Conservation (phyloP, 2,113 vertebrate genomes). For the Actenoides lindsayi region DNA sequence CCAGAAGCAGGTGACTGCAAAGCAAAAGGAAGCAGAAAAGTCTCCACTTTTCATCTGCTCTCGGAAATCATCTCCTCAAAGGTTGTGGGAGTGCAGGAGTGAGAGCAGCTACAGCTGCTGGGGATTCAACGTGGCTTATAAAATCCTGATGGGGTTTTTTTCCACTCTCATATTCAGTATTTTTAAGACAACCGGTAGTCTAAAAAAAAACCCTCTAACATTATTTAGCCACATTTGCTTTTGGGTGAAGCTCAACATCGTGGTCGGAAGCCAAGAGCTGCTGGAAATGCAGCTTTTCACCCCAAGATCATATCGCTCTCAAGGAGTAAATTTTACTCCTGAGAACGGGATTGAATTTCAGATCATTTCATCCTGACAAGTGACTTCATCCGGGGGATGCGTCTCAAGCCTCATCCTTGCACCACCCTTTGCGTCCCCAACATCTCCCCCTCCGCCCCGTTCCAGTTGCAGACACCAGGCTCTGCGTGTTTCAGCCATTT, state of each 20-base stretch:
- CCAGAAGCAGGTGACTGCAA: not conserved
- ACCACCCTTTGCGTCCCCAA: not conserved
- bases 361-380: not conserved
- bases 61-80: not conserved
- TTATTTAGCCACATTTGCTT: rapidly evolving
- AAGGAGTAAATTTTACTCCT: not conserved
- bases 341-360: not conserved
- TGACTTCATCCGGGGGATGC: not conserved
- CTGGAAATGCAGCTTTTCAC: not conserved
- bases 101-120: not conserved
- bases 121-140: not conserved
- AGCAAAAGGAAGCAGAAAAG: not conserved
- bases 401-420: not conserved
- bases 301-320: not conserved
- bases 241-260: not conserved
- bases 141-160: not conserved
- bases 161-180: not conserved
- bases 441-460: not conserved
- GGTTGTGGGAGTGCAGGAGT: not conserved
- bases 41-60: not conserved
- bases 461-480: rapidly evolving
- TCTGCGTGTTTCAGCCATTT: not conserved
- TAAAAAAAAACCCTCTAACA: not conserved
- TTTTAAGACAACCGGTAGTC: not conserved
- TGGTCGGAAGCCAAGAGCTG: not conserved